phyloP scores from a whole-genome alignment of 2,797 vertebrate genomes.

The Lithobates pipiens region DNA sequence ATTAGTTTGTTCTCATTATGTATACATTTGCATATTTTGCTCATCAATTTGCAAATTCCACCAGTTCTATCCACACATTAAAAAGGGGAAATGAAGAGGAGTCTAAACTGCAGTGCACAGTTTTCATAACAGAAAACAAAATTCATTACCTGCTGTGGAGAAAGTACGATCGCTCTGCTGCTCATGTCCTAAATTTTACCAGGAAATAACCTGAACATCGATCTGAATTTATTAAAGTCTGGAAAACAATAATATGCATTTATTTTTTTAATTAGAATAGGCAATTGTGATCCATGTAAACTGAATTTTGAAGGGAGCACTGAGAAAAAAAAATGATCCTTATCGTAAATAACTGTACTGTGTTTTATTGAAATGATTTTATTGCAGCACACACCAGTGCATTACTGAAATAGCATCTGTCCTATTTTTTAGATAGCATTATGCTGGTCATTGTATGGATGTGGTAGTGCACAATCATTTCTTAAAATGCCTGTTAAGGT shows the following conservation, averaged over 20 bases:
- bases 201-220: constrained; percentile 19
- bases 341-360: neutral
- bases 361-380: neutral
- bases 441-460: neutral
- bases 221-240: constrained; percentile 46
- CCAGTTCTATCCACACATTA: constrained; percentile 26
- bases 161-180: constrained; percentile 23
- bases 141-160: constrained; percentile 41
- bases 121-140: constrained; percentile 38
- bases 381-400: constrained; percentile 1
- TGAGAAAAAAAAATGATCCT: neutral
- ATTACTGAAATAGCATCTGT: constrained; percentile 1
- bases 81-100: constrained; percentile 30
- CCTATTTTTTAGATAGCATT: neutral
- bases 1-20: constrained; percentile 60
- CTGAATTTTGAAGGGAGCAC: neutral
- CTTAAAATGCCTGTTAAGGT: neutral
- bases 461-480: neutral
- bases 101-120: neutral
- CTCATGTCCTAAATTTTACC: constrained; percentile 30
- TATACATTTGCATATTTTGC: constrained; percentile 57
- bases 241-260: constrained; percentile 15
- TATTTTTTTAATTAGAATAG: constrained; percentile 18
- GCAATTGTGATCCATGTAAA: neutral
- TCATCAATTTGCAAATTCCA: constrained; percentile 49